These are phyloP conservation scores for Scaptomyza flava DNA, from an alignment of 2,888 invertebrate species.

Conservation along the genomic window DNA sequence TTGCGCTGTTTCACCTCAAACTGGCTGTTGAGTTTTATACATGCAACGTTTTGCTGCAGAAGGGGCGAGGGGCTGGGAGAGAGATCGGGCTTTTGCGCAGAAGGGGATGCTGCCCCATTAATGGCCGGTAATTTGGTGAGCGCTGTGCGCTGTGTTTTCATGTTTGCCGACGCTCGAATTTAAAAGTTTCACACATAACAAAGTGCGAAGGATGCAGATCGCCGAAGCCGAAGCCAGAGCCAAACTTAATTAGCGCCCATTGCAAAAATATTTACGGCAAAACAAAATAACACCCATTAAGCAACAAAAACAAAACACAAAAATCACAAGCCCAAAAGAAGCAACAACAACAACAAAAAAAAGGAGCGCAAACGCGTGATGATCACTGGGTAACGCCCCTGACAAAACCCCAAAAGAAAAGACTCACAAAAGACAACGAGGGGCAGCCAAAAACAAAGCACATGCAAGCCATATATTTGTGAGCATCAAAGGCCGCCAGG, in stretches of 20 bases:
- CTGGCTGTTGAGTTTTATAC: not conserved
- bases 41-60: not conserved
- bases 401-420: slow-evolving; percentile 62
- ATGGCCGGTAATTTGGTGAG: slow-evolving; percentile 69
- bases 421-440: slow-evolving; percentile 37
- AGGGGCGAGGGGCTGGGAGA: not conserved
- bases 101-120: slow-evolving; percentile 56
- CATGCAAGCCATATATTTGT: slow-evolving; percentile 33
- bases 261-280: slow-evolving; percentile 80
- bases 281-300: slow-evolving; percentile 82
- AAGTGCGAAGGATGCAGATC: slow-evolving; percentile 79
- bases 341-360: slow-evolving; percentile 23
- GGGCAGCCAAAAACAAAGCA: slow-evolving; percentile 17
- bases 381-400: slow-evolving; percentile 83
- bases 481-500: slow-evolving; percentile 45
- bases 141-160: slow-evolving; percentile 62
- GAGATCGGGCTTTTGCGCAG: not conserved
- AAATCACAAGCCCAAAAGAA: slow-evolving; percentile 8
- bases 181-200: slow-evolving; percentile 79
- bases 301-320: slow-evolving; percentile 32
- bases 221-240: slow-evolving; percentile 49
- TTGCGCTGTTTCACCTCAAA: not conserved
- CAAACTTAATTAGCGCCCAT: slow-evolving; percentile 82
- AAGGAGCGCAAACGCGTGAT: slow-evolving; percentile 82
- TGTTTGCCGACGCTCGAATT: slow-evolving; percentile 73